Evolutionary conservation across 1,140 invertebrate genomes (phyloP).

Genomic region (Orchesella cincta): DNA sequence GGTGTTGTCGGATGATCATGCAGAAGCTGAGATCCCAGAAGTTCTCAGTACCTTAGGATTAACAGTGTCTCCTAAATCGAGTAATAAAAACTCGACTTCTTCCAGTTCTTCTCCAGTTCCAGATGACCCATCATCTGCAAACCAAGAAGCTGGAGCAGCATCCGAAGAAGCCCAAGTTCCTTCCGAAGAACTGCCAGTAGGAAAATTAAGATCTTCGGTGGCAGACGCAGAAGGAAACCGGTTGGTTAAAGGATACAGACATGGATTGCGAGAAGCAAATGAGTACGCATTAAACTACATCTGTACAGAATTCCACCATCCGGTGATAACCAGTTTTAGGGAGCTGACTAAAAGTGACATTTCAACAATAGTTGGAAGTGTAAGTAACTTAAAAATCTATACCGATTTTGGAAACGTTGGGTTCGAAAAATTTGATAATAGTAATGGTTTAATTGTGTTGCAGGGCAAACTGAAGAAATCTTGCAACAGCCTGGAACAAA

Average conservation of each 20-base stretch:
- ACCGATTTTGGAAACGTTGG: not conserved
- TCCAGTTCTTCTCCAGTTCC: no score
- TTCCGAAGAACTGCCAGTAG: not conserved
- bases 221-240: not conserved
- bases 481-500: slow-evolving; percentile 32
- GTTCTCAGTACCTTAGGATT: no score
- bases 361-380: slow-evolving; percentile 16
- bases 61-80: no score
- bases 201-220: slow-evolving; percentile 8
- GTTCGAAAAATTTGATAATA: not conserved
- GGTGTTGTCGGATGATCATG: no score
- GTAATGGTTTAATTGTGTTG: not conserved
- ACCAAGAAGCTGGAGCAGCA: no score
- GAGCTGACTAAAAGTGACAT: slow-evolving; percentile 32
- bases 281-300: slow-evolving; percentile 32
- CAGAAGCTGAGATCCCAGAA: no score
- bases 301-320: slow-evolving; percentile 29
- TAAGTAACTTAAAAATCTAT: slow-evolving; percentile 26
- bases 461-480: slow-evolving; percentile 31
- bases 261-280: not conserved
- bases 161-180: no score
- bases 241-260: not conserved
- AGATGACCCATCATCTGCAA: no score
- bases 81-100: no score
- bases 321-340: slow-evolving; percentile 35